A percentile compares a stretch with the other conserved stretches of the same genome.
Evolutionary conservation across 2,797 vertebrate genomes (phyloP).

Genomic region (Scyliorhinus canicula): DNA sequence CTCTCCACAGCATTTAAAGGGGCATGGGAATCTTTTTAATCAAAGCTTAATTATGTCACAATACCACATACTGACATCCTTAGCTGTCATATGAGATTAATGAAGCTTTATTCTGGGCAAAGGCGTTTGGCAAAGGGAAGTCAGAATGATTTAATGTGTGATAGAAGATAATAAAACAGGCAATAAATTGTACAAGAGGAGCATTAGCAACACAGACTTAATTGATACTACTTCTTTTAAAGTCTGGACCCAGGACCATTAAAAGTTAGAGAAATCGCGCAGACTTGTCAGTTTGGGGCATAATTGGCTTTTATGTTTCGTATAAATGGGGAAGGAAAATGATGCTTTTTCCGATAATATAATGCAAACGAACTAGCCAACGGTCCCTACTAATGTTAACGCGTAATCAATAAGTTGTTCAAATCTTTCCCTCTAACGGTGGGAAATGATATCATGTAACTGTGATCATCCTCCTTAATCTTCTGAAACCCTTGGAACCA

Average conservation of each 20-base stretch:
- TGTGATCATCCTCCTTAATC: constrained; percentile 29
- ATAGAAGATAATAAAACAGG: constrained; percentile 25
- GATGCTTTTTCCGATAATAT: constrained; percentile 21
- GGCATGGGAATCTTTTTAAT: not conserved
- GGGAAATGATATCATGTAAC: not conserved
- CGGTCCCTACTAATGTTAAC: not conserved
- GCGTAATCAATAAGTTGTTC: constrained; percentile 5
- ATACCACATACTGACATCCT: not conserved
- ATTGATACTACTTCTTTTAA: constrained; percentile 14
- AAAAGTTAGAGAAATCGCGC: not conserved
- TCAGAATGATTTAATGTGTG: constrained; percentile 13
- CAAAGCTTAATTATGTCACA: constrained; percentile 11
- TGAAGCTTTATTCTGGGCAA: constrained; percentile 16
- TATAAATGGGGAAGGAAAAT: constrained; percentile 11
- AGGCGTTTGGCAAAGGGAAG: not conserved
- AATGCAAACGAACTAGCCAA: not conserved
- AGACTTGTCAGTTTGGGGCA: constrained; percentile 24
- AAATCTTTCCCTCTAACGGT: constrained; percentile 1
- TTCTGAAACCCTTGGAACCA: constrained; percentile 9
- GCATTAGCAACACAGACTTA: not conserved
- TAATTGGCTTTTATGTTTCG: constrained; percentile 4
- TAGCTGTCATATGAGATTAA: not conserved
- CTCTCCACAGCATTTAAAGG: constrained; percentile 14
- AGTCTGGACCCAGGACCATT: not conserved
- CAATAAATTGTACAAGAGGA: not conserved